Conservation (phyloP, 2,797 vertebrate species). For the Chrysolophus pictus region DNA sequence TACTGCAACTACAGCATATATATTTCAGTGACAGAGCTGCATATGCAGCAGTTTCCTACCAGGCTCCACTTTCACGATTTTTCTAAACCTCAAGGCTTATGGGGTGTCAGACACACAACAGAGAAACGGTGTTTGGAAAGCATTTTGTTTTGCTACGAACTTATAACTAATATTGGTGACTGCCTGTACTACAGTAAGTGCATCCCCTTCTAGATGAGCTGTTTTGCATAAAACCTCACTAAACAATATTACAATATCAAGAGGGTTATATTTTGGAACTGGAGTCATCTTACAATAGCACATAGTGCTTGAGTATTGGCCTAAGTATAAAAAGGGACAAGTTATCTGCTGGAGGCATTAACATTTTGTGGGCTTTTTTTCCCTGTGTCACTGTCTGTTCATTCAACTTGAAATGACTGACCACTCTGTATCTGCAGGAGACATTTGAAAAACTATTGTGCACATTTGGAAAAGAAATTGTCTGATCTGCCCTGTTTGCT, state of each 20-base stretch:
- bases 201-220: neutral
- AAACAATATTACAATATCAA: neutral
- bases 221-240: neutral
- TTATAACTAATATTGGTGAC: neutral
- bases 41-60: neutral
- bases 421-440: neutral
- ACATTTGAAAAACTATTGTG: neutral
- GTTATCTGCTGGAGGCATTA: neutral
- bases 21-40: neutral
- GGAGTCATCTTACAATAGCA: neutral
- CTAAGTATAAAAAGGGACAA: slow-evolving; percentile 1
- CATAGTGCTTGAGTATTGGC: slow-evolving; percentile 11
- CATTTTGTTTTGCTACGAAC: neutral
- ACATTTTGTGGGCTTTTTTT: neutral
- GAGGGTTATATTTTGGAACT: neutral
- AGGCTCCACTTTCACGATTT: neutral
- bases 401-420: slow-evolving; percentile 19
- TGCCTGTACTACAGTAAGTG: neutral
- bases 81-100: neutral
- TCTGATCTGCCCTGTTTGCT: neutral
- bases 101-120: neutral
- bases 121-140: neutral
- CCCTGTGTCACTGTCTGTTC: neutral
- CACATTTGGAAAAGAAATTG: neutral
- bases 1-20: neutral